Conservation (phyloP, 2,888 invertebrate species). For the Tenthredo livida region DNA sequence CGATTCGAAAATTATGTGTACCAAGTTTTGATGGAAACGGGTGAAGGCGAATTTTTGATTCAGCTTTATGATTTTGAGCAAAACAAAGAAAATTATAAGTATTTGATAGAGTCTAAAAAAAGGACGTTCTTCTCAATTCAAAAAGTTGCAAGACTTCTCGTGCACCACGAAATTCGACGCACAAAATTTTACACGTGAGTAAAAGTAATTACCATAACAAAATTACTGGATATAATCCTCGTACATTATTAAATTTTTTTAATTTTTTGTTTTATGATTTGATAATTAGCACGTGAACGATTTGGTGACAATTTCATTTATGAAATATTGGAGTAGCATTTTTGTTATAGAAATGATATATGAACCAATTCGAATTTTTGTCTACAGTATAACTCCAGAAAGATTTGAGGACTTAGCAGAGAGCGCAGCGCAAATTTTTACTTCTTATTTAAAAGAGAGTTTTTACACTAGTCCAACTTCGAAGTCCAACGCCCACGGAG, state of each 20-base stretch:
- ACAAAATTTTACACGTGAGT: constrained; percentile 34
- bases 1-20: constrained; percentile 52
- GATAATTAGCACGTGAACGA: no score
- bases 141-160: constrained; percentile 37
- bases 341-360: no score
- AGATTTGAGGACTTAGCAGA: constrained; percentile 33
- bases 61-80: constrained; percentile 41
- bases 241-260: no score
- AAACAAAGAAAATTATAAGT: constrained; percentile 22
- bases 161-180: constrained; percentile 47
- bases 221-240: no score
- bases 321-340: no score
- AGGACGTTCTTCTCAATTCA: constrained; percentile 36
- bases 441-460: constrained; percentile 39
- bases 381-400: constrained; percentile 17
- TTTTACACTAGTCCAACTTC: constrained; percentile 37
- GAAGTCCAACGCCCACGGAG: constrained; percentile 37
- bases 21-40: constrained; percentile 50
- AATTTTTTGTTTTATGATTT: no score
- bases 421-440: constrained; percentile 27
- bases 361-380: no score
- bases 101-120: constrained; percentile 39
- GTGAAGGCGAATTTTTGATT: constrained; percentile 50
- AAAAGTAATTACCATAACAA: no score
- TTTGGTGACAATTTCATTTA: no score